Evolutionary conservation across 2,113 vertebrate genomes (phyloP), one percentile per base, ranked within the genome.

Genomic region (Pao palembangensis): DNA sequence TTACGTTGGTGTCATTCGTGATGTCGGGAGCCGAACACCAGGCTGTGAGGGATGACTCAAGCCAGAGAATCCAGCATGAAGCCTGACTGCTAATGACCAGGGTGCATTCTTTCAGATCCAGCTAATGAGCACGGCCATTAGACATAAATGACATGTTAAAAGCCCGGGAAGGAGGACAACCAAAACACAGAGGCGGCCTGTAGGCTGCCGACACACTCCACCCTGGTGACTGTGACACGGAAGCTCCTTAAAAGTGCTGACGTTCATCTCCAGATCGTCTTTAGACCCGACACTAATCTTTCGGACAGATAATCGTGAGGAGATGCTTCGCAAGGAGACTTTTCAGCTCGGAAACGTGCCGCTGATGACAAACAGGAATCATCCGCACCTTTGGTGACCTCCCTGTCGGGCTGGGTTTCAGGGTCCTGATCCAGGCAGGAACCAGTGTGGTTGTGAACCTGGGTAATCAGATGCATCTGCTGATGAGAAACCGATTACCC

Each of bases 111-210:
- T 82, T 85, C 70, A 80, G 78, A 82, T 63, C 68, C 79, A 66
- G 76, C 74, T 91, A 91, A 92, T 89, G 90, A 91, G 86, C 64
- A 67, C 42, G 51, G 54, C 85, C 84, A 91, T 90, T 89, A 90
- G 77, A 70, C 83, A 79, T 85, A 87, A 89, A 90, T 84, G 70
- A 77, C 78, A 58, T 85, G 88, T 87, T 85, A 87, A 84, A 87
- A 88, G 81, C 78, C 80, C 68, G 67, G 59, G 58, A 78, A 81
- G 82, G 72, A 23, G 25, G 61, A 67, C 76, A 71, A 65, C 83
- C 68, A 80, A 78, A 80, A 77, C 59, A 58, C 52, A 59, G 19
- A 25, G 56, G 59, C 75, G 62, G 58, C 73, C 61, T 70, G 58
- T 56, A 59, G 59, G 67, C 69, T 68, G 70, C 53, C 62, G 67